phyloP scores from a whole-genome alignment of 2,113 vertebrate species.

The Hippocampus abdominalis region DNA sequence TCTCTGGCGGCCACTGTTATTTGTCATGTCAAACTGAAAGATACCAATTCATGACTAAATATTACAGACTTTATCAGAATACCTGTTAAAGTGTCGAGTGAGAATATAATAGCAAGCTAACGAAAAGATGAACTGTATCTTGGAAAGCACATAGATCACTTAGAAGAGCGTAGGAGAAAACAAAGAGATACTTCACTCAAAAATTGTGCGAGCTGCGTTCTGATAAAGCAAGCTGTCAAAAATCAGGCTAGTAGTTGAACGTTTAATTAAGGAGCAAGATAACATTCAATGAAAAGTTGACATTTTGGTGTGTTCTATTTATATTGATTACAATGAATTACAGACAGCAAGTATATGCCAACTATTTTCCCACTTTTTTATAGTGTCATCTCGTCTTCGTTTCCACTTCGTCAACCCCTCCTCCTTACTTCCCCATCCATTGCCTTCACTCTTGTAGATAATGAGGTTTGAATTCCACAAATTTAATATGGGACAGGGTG shows the following conservation, averaged over 20 bases:
- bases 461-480: slow-evolving; percentile 67
- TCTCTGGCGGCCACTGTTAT: no score
- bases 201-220: slow-evolving; percentile 8
- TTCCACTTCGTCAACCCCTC: slow-evolving; percentile 3
- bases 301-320: not conserved
- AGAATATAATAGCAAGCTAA: no score
- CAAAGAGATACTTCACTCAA: not conserved
- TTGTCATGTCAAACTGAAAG: no score
- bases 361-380: slow-evolving; percentile 31
- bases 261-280: slow-evolving; percentile 35
- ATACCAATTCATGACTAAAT: no score
- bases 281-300: slow-evolving; percentile 15
- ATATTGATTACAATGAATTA: slow-evolving; percentile 3
- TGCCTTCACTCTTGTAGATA: slow-evolving; percentile 47
- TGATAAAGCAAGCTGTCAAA: slow-evolving; percentile 23
- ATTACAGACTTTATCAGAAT: no score
- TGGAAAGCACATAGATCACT: no score
- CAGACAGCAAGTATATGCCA: not conserved
- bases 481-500: slow-evolving; percentile 58
- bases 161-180: not conserved
- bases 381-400: slow-evolving; percentile 39
- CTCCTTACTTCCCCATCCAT: slow-evolving; percentile 7
- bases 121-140: no score
- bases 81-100: no score
- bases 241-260: slow-evolving; percentile 33